These are phyloP conservation scores for Cordilura impudica DNA, from an alignment of 2,888 invertebrate genomes.

Conservation along the genomic window DNA sequence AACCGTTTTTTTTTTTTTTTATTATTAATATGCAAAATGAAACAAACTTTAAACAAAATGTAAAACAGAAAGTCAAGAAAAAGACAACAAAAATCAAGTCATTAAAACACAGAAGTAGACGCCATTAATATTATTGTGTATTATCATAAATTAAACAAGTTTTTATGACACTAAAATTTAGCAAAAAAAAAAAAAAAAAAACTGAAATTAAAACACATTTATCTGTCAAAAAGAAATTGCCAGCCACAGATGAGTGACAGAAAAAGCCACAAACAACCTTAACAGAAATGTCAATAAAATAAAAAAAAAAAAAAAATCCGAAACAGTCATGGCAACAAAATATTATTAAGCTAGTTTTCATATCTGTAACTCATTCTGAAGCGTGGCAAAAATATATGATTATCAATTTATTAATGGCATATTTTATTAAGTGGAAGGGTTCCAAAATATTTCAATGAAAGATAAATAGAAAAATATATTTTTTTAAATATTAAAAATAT, in stretches of 20 bases:
- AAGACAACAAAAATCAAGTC: background rate
- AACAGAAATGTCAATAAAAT: background rate
- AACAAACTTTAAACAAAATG: background rate
- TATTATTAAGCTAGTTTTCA: background rate
- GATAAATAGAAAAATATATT: too few relatives aligned
- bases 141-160: constrained; percentile 33
- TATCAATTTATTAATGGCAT: too few relatives aligned
- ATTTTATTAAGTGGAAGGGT: too few relatives aligned
- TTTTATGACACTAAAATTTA: constrained; percentile 33
- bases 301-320: too few relatives aligned
- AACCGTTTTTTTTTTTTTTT: background rate
- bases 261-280: background rate
- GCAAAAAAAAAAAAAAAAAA: background rate
- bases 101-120: constrained; percentile 28
- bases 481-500: too few relatives aligned
- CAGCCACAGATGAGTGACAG: background rate
- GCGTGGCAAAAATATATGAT: too few relatives aligned
- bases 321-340: background rate
- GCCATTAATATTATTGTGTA: constrained; percentile 23
- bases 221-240: constrained; percentile 21
- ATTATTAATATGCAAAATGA: background rate
- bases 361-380: too few relatives aligned
- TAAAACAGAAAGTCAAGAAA: background rate
- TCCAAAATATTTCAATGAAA: too few relatives aligned
- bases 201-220: constrained; percentile 29